Base-by-base conservation (phyloP, 2,888 invertebrate species). In the Andricus curvator region DNA sequence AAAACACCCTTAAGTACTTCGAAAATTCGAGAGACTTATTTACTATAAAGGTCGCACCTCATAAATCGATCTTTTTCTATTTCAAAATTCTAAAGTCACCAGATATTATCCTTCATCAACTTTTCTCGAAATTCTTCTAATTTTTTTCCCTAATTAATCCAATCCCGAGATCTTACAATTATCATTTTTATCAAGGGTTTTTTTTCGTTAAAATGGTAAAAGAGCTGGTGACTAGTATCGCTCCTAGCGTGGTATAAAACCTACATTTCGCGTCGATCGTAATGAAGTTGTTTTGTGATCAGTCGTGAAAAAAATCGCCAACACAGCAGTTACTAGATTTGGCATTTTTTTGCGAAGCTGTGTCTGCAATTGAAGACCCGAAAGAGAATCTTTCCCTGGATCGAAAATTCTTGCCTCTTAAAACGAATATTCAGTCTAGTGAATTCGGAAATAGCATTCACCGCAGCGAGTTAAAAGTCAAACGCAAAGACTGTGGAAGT, bases 311-410 rank as follows among this genome's bases (percentile, higher is more conserved):
- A 74, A 74, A 74, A 74, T 60, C 33, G 56, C 15, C 20, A 51
- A 74, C 74, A 37, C 74, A 74, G 37, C 17, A 51, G 4, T 74
- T 56, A 74, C 56, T 74, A 74, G 74, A 74, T 74, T 74, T 74
- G n/a, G 37, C 37, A 74, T 37, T 74, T 70, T 25, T 25, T 51
- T 15, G 48, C 51, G 48, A 48, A 20, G 29, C 67, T 56, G 56
- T 56, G 74, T 33, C 29, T 33, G 33, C 51, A 56, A 56, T 74
- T 33, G 33, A 56, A 74, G 56, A 56, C 13, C n/a, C 33, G n/a
- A 37, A 56, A 70, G 51, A 29, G 29, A 56, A 74, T 74, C 56
- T 51, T 33, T 74, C 20, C 9, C 33, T 56, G n/a, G 4, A 64
- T 25, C 15, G 15, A 29, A 51, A 74, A 74, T 33, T 8, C 37